phyloP scores from a whole-genome alignment of 2,113 vertebrate species.

The Dermatemys mawii region DNA sequence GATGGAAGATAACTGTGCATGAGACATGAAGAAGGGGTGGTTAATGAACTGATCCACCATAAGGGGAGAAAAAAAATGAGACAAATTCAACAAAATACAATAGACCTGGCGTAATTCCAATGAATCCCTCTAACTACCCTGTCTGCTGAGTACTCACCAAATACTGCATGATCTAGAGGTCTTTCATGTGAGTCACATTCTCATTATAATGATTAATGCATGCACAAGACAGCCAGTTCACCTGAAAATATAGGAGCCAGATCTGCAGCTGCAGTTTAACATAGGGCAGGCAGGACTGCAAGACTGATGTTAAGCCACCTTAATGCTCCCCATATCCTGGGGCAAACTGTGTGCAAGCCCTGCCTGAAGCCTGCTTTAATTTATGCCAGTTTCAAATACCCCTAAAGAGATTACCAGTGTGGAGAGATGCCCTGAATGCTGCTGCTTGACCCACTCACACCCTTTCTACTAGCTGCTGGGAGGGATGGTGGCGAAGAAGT shows the following conservation, averaged over 20 bases:
- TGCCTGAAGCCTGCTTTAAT: background rate
- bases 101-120: background rate
- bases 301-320: background rate
- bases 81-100: background rate
- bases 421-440: background rate
- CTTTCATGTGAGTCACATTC: background rate
- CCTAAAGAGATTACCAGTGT: background rate
- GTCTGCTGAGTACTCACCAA: background rate
- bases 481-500: background rate
- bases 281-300: background rate
- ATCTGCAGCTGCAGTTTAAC: background rate
- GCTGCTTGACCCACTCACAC: background rate
- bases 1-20: background rate
- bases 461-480: background rate
- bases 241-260: background rate
- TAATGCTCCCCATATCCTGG: background rate
- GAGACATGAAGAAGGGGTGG: background rate
- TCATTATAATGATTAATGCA: background rate
- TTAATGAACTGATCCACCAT: background rate
- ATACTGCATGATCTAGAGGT: background rate
- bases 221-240: background rate
- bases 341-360: background rate
- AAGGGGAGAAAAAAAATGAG: background rate
- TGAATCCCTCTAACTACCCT: background rate
- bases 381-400: background rate